Conservation (phyloP, 2,797 vertebrate species). For the Capromys pilorides region DNA sequence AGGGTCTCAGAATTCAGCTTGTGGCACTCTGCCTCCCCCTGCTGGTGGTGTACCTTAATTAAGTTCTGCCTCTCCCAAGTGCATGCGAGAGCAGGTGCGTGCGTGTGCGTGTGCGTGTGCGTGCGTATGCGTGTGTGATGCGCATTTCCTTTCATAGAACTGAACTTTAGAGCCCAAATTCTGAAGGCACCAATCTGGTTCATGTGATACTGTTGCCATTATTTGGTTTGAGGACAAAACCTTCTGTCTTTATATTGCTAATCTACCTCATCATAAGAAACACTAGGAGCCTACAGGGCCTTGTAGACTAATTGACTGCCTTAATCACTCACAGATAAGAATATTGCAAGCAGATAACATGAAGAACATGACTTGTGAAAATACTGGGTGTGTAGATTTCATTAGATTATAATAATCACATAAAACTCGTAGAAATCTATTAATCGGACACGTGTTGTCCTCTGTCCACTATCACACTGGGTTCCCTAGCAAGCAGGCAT, state of each 20-base stretch:
- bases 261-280: neutral
- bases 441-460: neutral
- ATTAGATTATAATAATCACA: constrained; percentile 55
- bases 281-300: neutral
- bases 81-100: neutral
- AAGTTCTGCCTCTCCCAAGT: neutral
- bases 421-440: constrained; percentile 42
- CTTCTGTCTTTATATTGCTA: neutral
- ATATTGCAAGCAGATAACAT: neutral
- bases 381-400: neutral
- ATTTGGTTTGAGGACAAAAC: constrained; percentile 16
- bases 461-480: neutral
- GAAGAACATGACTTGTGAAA: constrained; percentile 42
- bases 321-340: neutral
- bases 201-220: neutral
- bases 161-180: constrained; percentile 13
- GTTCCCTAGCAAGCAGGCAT: neutral
- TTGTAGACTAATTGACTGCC: constrained; percentile 18
- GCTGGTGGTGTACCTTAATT: constrained; percentile 35
- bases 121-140: neutral
- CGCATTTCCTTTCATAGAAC: neutral
- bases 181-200: neutral
- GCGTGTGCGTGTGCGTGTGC: neutral
- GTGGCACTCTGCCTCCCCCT: constrained; percentile 63
- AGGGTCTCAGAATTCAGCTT: accelerated